Evolutionary conservation across 2,113 vertebrate species (phyloP).

Genomic region (Ictidomys tridecemlineatus): DNA sequence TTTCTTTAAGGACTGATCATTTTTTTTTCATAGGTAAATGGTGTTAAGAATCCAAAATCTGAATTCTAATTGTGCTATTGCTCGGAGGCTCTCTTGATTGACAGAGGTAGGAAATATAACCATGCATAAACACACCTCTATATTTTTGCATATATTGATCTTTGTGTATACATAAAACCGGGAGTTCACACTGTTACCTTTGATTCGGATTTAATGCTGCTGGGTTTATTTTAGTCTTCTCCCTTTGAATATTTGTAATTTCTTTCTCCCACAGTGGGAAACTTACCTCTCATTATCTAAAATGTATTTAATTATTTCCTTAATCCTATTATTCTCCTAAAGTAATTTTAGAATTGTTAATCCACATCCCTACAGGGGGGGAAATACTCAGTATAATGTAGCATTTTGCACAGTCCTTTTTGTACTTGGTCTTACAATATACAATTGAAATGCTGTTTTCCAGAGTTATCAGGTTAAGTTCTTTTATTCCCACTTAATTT

Average conservation of each 20-base stretch:
- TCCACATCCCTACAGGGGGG: not conserved
- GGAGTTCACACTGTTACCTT: not conserved
- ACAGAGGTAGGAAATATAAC: not conserved
- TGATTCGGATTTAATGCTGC: not conserved
- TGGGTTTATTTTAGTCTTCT: not conserved
- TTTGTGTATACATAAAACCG: not conserved
- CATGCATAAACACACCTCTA: not conserved
- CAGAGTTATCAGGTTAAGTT: not conserved
- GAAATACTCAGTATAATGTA: not conserved
- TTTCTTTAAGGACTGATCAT: not conserved
- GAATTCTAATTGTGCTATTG: not conserved
- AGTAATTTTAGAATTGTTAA: not conserved
- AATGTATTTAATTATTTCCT: conserved; percentile 3
- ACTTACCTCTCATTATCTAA: not conserved
- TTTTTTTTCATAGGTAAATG: not conserved
- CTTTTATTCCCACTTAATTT: not conserved
- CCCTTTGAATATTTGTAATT: not conserved
- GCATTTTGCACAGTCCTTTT: not conserved
- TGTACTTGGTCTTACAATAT: not conserved
- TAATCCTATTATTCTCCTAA: not conserved
- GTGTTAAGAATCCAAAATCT: not conserved
- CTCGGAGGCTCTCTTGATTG: not conserved
- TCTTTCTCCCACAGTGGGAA: not conserved
- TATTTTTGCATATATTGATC: not conserved
- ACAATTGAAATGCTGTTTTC: not conserved